Conservation (phyloP, 2,797 vertebrate species). For the Chloroceryle amazona region DNA sequence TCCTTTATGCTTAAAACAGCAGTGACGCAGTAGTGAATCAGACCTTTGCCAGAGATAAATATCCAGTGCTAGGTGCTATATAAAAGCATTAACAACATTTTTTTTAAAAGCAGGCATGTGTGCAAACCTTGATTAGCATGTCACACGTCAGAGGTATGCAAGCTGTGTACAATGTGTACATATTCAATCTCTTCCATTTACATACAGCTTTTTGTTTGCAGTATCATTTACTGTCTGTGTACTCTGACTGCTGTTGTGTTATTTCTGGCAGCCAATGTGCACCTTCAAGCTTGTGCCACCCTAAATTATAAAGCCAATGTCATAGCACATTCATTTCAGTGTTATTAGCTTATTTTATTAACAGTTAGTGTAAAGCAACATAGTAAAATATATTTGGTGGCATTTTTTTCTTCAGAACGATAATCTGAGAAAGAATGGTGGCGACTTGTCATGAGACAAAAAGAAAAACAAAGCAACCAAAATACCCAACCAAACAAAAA, state of each 20-base stretch:
- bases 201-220: background rate
- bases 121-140: background rate
- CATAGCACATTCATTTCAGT: background rate
- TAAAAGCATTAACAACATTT: background rate
- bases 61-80: conserved; percentile 1
- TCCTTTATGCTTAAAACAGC: conserved; percentile 38
- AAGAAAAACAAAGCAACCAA: background rate
- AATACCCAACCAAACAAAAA: background rate
- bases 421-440: background rate
- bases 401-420: background rate
- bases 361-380: background rate
- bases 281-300: background rate
- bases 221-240: background rate
- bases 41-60: conserved; percentile 25
- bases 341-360: background rate
- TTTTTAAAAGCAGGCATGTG: background rate
- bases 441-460: background rate
- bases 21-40: conserved; percentile 54
- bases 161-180: background rate
- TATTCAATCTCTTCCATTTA: background rate
- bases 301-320: background rate
- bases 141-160: background rate
- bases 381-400: background rate
- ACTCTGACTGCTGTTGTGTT: background rate
- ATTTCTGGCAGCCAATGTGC: background rate